A percentile compares a stretch with the other conserved stretches of the same genome.
These are phyloP conservation scores for Caenorhabditis remanei DNA, from an alignment of 1,140 invertebrate genomes.

Conservation along the genomic window DNA sequence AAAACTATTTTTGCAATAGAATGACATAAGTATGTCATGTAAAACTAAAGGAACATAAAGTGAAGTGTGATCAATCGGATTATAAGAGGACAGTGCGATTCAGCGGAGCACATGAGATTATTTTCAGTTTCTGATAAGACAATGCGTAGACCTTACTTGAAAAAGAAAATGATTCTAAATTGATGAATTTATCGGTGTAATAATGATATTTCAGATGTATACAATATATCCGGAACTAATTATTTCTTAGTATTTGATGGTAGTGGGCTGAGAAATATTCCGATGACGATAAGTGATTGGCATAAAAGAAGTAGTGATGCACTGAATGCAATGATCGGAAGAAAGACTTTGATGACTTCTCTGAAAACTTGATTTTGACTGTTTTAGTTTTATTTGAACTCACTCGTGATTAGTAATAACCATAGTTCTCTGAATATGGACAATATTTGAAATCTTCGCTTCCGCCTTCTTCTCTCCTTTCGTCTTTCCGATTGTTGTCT, in stretches of 20 bases:
- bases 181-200: neutral
- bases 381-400: neutral
- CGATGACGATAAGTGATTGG: neutral
- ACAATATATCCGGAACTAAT: too few species aligned
- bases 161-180: neutral
- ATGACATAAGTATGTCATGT: neutral
- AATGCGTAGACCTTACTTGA: neutral
- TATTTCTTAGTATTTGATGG: neutral
- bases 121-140: constrained; percentile 18
- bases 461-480: constrained; percentile 17
- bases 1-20: neutral
- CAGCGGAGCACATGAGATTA: constrained; percentile 14
- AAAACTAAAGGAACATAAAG: constrained; percentile 32
- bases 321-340: neutral
- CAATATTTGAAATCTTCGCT: neutral
- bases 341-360: neutral
- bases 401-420: constrained; percentile 3
- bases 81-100: neutral
- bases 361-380: neutral
- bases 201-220: too few species aligned
- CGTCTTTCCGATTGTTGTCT: constrained; percentile 1
- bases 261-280: neutral
- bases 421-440: constrained; percentile 1
- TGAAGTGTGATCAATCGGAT: constrained; percentile 54
- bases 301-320: neutral